These are phyloP conservation scores for Amphimedon queenslandica DNA, from an alignment of 37 sponge, comb jelly and placozoan species.

Conservation along the genomic window DNA sequence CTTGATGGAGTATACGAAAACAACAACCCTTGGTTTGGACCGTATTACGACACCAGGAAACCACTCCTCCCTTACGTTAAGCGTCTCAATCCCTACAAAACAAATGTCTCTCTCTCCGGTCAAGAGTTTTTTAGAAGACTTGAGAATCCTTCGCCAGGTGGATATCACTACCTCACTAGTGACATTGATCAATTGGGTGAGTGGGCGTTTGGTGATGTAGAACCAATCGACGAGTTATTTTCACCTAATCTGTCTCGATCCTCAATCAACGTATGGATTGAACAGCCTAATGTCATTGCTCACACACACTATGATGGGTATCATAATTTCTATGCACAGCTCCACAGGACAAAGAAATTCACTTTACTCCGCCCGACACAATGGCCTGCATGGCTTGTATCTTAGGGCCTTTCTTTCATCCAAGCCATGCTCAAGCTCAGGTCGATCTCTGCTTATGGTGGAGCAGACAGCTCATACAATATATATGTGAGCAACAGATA, in stretches of 20 bases:
- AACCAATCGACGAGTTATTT: conserved; percentile 70
- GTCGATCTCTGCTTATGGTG: too few relatives aligned
- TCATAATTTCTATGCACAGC: conserved; percentile 89
- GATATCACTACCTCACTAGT: conserved; percentile 73
- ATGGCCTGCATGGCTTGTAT: conserved; percentile 75
- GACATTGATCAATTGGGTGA: conserved; percentile 72
- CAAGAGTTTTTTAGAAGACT: conserved; percentile 61
- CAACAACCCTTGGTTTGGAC: conserved; percentile 89
- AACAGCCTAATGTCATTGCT: conserved; percentile 84
- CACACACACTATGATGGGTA: conserved; percentile 96
- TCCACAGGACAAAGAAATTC: conserved; percentile 81
- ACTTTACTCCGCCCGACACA: conserved; percentile 56
- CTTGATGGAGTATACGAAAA: conserved; percentile 75
- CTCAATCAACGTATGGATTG: conserved; percentile 88
- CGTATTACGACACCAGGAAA: conserved; percentile 78
- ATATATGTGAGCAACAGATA: too few relatives aligned
- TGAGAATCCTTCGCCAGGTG: conserved; percentile 17
- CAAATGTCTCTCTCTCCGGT: too few relatives aligned
- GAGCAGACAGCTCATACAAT: too few relatives aligned
- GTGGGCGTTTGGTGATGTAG: conserved; percentile 76
- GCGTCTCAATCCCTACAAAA: too few relatives aligned
- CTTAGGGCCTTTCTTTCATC: conserved; percentile 90
- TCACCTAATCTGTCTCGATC: conserved; percentile 59
- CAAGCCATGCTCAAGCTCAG: conserved; percentile 85
- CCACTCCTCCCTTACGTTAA: too few relatives aligned